These are phyloP conservation scores for Arctocebus calabarensis DNA, from an alignment of 2,797 vertebrate genomes.

Conservation along the genomic window DNA sequence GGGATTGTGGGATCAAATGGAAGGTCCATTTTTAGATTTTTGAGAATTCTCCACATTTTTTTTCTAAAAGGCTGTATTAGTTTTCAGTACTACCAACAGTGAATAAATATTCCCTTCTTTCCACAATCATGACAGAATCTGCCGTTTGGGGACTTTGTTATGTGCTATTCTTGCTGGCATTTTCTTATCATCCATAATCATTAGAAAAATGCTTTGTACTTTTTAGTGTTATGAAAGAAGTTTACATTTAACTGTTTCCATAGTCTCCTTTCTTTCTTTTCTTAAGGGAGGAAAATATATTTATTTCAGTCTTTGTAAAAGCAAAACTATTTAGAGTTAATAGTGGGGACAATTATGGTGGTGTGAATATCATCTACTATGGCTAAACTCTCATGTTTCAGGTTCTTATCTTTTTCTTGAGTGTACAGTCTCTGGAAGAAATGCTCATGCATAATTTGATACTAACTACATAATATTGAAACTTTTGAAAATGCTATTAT, in stretches of 20 bases:
- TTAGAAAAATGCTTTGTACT: not conserved
- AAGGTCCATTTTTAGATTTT: too few relatives aligned
- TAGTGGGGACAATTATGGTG: not conserved
- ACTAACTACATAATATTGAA: not conserved
- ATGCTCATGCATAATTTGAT: not conserved
- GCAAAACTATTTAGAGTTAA: not conserved
- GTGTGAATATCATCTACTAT: not conserved
- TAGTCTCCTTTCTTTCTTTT: not conserved
- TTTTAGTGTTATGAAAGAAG: not conserved
- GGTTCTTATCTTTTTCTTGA: not conserved
- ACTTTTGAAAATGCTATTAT: not conserved
- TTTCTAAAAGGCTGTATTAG: too few relatives aligned
- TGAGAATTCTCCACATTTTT: too few relatives aligned
- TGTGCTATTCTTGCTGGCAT: too few relatives aligned
- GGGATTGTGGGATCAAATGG: too few relatives aligned
- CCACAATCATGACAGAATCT: too few relatives aligned
- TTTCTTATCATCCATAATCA: too few relatives aligned
- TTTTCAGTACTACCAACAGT: too few relatives aligned
- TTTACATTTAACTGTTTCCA: slow-evolving; percentile 10
- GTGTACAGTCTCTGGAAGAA: not conserved
- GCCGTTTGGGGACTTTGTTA: too few relatives aligned
- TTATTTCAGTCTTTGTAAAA: not conserved
- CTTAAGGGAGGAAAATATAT: not conserved
- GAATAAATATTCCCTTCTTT: too few relatives aligned
- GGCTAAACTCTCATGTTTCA: not conserved